These are phyloP conservation scores for Noctilio leporinus DNA, from an alignment of 2,113 vertebrate genomes.

Conservation along the genomic window DNA sequence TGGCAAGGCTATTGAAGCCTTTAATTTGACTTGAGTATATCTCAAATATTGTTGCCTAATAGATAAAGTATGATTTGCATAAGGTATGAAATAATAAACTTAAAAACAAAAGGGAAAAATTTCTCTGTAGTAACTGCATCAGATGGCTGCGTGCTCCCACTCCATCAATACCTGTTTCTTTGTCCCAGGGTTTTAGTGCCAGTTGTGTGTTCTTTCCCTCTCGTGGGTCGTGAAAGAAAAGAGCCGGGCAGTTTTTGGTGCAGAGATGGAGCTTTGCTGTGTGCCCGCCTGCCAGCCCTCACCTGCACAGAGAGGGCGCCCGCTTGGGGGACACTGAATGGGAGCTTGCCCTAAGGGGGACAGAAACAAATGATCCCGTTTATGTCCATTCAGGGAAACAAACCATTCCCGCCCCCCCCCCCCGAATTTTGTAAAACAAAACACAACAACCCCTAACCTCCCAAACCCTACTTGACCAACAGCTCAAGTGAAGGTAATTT, in stretches of 20 bases:
- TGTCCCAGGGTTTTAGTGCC: conserved; percentile 69
- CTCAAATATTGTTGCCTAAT: conserved; percentile 83
- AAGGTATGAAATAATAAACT: conserved; percentile 80
- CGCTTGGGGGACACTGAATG: background rate
- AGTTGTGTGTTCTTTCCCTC: conserved; percentile 62
- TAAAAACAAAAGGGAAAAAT: conserved; percentile 76
- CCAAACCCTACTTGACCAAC: background rate
- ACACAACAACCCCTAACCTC: background rate
- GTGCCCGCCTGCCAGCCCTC: background rate
- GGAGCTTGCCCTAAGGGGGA: conserved; percentile 13
- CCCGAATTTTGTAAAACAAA: too few species aligned
- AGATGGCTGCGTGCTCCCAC: conserved; percentile 67
- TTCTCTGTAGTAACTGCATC: conserved; percentile 72
- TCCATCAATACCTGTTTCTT: conserved; percentile 72
- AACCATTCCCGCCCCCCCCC: too few species aligned
- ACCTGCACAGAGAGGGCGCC: background rate
- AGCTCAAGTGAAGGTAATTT: conserved; percentile 24
- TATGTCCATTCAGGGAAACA: background rate
- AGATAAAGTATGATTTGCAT: conserved; percentile 85
- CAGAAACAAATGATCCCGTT: background rate
- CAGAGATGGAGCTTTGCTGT: background rate
- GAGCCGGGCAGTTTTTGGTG: conserved; percentile 51
- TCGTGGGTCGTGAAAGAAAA: conserved; percentile 65
- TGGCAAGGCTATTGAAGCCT: conserved; percentile 84
- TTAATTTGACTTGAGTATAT: conserved; percentile 82